A percentile compares a stretch with the other conserved stretches of the same genome.
phyloP scores from a whole-genome alignment of 2,797 vertebrate genomes.

The Malacoraja senta region DNA sequence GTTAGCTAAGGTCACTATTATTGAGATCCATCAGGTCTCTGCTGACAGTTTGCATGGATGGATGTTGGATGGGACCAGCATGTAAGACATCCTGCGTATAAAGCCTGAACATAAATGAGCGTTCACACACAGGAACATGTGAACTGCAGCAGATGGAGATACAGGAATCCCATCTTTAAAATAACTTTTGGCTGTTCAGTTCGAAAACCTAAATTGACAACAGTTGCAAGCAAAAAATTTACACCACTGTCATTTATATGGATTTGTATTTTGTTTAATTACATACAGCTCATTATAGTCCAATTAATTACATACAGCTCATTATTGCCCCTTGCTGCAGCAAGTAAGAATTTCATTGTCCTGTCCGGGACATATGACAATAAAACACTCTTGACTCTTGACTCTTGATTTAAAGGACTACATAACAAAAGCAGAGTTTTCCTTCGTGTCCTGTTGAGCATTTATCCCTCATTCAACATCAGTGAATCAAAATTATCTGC shows the following conservation, averaged over 20 bases:
- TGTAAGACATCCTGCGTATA: background rate
- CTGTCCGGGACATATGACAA: too few relatives aligned
- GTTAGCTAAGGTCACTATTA: background rate
- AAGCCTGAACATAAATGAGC: background rate
- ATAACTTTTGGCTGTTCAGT: background rate
- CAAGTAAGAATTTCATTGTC: too few relatives aligned
- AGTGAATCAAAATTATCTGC: background rate
- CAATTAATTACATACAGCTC: too few relatives aligned
- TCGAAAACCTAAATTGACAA: background rate
- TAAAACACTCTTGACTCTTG: too few relatives aligned
- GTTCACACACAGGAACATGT: background rate
- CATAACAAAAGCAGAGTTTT: background rate
- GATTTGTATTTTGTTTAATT: background rate
- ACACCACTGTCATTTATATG: background rate
- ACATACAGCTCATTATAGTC: background rate
- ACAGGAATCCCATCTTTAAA: background rate
- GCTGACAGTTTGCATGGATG: background rate
- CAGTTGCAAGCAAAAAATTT: background rate
- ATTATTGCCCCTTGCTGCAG: too few relatives aligned
- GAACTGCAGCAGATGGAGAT: background rate
- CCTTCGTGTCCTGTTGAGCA: background rate
- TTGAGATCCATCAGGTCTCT: background rate
- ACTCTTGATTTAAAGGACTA: background rate
- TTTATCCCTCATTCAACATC: background rate
- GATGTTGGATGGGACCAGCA: background rate